A percentile compares a stretch with the other conserved stretches of the same genome.
phyloP scores from a whole-genome alignment of 2,888 invertebrate species.

The Lumbricus terrestris region DNA sequence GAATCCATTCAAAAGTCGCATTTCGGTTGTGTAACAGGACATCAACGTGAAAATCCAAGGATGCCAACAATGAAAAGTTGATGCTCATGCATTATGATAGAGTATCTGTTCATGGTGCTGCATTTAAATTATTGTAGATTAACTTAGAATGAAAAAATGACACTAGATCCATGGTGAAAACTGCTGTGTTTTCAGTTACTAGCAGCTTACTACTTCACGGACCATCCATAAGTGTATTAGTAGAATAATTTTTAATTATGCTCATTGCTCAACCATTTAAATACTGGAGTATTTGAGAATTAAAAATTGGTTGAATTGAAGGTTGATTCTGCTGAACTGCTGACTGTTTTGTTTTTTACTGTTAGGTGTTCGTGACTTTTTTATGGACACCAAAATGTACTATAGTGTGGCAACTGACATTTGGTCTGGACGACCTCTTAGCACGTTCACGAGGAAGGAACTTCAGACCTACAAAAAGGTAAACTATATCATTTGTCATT shows the following conservation, averaged over 20 bases:
- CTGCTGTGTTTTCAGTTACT: too few species aligned
- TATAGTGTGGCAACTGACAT: constrained; percentile 38
- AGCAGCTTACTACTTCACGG: too few species aligned
- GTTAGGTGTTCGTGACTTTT: constrained; percentile 41
- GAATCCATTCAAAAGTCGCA: background rate
- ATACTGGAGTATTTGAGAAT: too few species aligned
- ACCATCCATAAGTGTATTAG: too few species aligned
- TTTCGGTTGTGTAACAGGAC: background rate
- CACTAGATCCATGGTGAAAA: background rate
- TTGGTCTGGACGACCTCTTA: constrained; percentile 40
- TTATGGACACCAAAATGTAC: constrained; percentile 40
- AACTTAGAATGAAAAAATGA: background rate
- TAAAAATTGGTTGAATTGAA: too few species aligned
- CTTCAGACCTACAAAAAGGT: constrained; percentile 45
- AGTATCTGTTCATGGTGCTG: background rate
- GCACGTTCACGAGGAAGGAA: constrained; percentile 39
- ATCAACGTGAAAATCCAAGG: too few species aligned
- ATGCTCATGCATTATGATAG: background rate
- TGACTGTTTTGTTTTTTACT: background rate
- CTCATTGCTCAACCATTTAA: too few species aligned
- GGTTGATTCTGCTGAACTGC: background rate
- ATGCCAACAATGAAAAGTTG: background rate
- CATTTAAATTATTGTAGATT: too few species aligned
- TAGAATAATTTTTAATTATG: too few species aligned
- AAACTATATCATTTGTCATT: constrained; percentile 22